phyloP scores from a whole-genome alignment of 2,888 invertebrate genomes.

The Platycheirus albimanus region DNA sequence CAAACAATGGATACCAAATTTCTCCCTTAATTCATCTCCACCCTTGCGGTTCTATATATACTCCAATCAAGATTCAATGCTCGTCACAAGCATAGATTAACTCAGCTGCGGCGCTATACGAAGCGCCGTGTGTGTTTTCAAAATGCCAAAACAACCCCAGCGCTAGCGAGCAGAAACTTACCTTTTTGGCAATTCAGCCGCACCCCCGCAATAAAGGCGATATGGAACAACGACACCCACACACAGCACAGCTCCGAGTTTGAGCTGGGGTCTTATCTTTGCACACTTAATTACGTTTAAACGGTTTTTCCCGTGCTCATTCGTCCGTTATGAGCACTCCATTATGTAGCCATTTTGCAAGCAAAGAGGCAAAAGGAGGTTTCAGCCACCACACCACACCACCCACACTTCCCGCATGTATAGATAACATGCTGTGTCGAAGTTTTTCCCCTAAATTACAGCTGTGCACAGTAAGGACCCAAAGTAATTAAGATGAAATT shows the following conservation, averaged over 20 bases:
- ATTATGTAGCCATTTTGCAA: constrained; percentile 72
- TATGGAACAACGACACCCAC: constrained; percentile 22
- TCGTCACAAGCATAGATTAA: constrained; percentile 43
- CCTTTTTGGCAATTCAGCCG: constrained; percentile 45
- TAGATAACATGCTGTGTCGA: constrained; percentile 72
- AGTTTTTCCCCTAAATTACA: constrained; percentile 65
- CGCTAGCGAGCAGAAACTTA: too few species aligned
- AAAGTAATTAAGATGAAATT: constrained; percentile 74
- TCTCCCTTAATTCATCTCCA: constrained; percentile 17
- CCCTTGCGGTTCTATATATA: constrained; percentile 6
- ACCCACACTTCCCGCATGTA: constrained; percentile 10
- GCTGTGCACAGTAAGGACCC: constrained; percentile 43
- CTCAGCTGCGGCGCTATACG: background rate
- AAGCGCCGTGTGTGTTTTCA: background rate
- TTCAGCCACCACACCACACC: constrained; percentile 7
- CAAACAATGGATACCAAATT: constrained; percentile 45
- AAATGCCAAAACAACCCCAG: constrained; percentile 11
- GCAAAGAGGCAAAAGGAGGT: constrained; percentile 31
- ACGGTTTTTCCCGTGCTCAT: constrained; percentile 73
- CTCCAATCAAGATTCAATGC: constrained; percentile 63
- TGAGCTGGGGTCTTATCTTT: constrained; percentile 66
- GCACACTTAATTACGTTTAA: constrained; percentile 74
- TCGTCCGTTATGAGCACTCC: constrained; percentile 73
- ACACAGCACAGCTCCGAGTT: constrained; percentile 11
- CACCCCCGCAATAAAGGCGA: constrained; percentile 30